These are phyloP conservation scores for Morpho deidamia DNA, from an alignment of 2,888 invertebrate species.

Conservation along the genomic window DNA sequence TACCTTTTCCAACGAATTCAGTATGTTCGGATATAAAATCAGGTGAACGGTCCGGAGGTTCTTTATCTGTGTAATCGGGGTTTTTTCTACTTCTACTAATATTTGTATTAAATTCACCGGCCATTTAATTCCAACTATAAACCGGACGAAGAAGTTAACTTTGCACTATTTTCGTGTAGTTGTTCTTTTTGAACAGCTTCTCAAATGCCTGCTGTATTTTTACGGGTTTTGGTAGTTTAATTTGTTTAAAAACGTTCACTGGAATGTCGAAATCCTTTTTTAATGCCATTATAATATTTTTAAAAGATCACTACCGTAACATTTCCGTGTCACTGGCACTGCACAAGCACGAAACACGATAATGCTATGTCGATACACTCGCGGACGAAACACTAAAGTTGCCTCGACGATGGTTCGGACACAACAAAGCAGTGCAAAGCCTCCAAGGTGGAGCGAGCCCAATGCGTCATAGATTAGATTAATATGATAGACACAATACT, in stretches of 20 bases:
- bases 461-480: constrained; percentile 46
- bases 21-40: constrained; percentile 61
- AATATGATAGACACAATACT: constrained; percentile 22
- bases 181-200: constrained; percentile 67
- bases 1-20: constrained; percentile 63
- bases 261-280: constrained; percentile 69
- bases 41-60: constrained; percentile 52
- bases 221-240: constrained; percentile 50
- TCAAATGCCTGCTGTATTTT: constrained; percentile 61
- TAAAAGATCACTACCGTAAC: constrained; percentile 46
- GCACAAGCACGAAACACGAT: constrained; percentile 40
- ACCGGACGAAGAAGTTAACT: constrained; percentile 41
- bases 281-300: constrained; percentile 58
- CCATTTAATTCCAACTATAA: constrained; percentile 56
- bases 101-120: constrained; percentile 62
- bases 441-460: constrained; percentile 48
- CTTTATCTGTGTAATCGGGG: constrained; percentile 27
- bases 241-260: constrained; percentile 63
- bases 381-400: constrained; percentile 44
- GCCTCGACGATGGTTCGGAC: constrained; percentile 63
- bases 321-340: constrained; percentile 61
- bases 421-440: constrained; percentile 59
- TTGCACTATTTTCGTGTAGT: constrained; percentile 71
- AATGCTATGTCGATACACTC: constrained; percentile 42
- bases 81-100: constrained; percentile 44